Conservation (phyloP, 2,888 invertebrate species). For the Hypomecis punctinalis region DNA sequence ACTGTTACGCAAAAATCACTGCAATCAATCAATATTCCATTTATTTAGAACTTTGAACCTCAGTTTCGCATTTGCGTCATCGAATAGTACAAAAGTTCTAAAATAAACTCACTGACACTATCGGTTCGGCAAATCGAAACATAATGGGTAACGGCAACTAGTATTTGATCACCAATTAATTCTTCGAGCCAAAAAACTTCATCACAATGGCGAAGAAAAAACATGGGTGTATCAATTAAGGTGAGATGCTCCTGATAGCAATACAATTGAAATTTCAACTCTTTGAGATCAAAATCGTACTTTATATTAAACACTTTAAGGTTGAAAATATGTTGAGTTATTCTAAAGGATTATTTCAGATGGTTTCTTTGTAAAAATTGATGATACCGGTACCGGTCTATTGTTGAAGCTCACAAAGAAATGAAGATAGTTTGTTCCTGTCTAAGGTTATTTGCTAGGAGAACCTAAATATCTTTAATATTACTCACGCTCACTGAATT, state of each 20-base stretch:
- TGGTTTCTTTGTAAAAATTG: conserved; percentile 25
- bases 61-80: too few relatives aligned
- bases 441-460: neutral
- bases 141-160: conserved; percentile 67
- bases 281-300: conserved; percentile 3
- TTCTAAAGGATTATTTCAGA: conserved; percentile 19
- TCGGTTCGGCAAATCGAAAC: conserved; percentile 57
- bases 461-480: neutral
- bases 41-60: too few relatives aligned
- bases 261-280: conserved; percentile 22
- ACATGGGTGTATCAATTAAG: conserved; percentile 65
- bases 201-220: conserved; percentile 54
- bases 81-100: neutral
- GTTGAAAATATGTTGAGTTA: conserved; percentile 14
- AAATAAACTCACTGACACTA: conserved; percentile 45
- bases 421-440: conserved; percentile 11
- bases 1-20: too few relatives aligned
- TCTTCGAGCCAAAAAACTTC: conserved; percentile 49
- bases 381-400: conserved; percentile 38
- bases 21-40: too few relatives aligned
- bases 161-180: conserved; percentile 69
- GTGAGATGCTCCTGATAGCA: conserved; percentile 40
- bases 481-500: too few relatives aligned
- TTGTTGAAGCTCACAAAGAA: conserved; percentile 34
- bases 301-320: conserved; percentile 5